These are phyloP conservation scores for Enteromius trimaculatus DNA, from an alignment of 2,797 vertebrate genomes.

Conservation along the genomic window DNA sequence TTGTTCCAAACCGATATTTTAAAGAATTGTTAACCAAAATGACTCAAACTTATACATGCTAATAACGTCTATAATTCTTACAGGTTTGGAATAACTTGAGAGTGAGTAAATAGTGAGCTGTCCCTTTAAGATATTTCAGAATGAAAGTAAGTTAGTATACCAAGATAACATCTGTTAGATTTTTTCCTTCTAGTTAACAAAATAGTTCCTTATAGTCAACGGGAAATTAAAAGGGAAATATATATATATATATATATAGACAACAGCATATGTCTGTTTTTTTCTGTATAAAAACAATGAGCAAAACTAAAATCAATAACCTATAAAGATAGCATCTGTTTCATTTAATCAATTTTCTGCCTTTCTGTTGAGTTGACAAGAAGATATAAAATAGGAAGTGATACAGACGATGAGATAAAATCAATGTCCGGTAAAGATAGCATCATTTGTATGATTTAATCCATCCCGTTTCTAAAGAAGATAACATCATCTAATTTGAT, in stretches of 20 bases:
- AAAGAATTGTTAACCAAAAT: not conserved
- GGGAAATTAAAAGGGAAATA: not conserved
- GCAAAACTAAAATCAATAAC: not conserved
- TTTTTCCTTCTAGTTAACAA: not conserved
- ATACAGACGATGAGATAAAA: not conserved
- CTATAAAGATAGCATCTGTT: not conserved
- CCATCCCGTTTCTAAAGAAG: not conserved
- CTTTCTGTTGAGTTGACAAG: not conserved
- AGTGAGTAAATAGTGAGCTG: not conserved
- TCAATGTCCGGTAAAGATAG: not conserved
- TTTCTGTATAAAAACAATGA: not conserved
- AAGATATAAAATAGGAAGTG: not conserved
- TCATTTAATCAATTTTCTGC: not conserved
- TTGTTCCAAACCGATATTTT: not conserved
- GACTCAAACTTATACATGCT: not conserved
- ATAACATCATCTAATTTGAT: not conserved
- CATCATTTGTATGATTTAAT: conserved; percentile 19
- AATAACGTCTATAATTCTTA: not conserved
- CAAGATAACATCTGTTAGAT: not conserved
- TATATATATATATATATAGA: not conserved
- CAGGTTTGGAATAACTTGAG: not conserved
- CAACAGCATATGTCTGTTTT: not conserved
- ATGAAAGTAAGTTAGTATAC: not conserved
- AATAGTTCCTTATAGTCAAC: not conserved
- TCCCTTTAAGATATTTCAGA: not conserved